These are phyloP conservation scores for Scolopax rusticola DNA, from an alignment of 2,797 vertebrate species.

Conservation along the genomic window DNA sequence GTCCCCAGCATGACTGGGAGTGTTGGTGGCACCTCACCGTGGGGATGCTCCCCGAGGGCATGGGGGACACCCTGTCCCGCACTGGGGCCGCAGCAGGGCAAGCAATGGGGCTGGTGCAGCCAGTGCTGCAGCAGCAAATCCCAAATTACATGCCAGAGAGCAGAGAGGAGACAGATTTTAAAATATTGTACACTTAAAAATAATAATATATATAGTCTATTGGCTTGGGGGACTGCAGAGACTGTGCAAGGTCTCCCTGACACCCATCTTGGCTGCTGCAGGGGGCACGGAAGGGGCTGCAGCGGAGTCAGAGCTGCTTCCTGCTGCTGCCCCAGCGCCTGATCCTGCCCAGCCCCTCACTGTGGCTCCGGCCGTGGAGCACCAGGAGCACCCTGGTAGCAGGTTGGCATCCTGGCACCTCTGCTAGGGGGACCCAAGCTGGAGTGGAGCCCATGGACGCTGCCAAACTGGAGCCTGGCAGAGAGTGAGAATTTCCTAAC, in stretches of 20 bases:
- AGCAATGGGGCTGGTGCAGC: neutral
- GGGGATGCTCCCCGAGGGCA: accelerated
- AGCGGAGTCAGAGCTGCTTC: accelerated
- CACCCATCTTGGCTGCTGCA: neutral
- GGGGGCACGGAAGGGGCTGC: neutral
- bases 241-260: neutral
- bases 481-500: conserved; percentile 2
- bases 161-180: neutral
- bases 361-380: accelerated
- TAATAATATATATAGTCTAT: neutral
- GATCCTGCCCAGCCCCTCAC: neutral
- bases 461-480: conserved; percentile 58
- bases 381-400: accelerated
- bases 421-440: neutral
- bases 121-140: neutral
- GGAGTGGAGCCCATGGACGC: neutral
- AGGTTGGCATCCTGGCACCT: neutral
- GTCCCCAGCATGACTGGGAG: accelerated
- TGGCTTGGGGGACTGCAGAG: neutral
- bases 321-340: accelerated
- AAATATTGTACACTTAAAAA: neutral
- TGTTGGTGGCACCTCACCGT: accelerated
- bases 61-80: accelerated
- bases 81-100: accelerated
- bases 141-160: accelerated